A percentile compares a stretch with the other conserved stretches of the same genome.
Evolutionary conservation across 2,888 invertebrate genomes (phyloP).

Genomic region (Euplexia lucipara): DNA sequence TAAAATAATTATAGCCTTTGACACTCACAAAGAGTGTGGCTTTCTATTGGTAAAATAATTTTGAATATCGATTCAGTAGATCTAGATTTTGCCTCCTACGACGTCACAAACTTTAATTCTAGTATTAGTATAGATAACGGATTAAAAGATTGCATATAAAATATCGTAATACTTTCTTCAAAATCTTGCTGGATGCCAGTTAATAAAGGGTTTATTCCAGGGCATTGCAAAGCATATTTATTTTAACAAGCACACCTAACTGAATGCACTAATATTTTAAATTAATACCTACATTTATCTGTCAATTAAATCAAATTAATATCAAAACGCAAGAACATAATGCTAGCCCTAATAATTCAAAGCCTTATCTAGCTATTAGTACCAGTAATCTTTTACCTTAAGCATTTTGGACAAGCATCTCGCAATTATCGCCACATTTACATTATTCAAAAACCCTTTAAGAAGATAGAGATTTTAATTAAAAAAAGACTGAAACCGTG

Average conservation of each 20-base stretch:
- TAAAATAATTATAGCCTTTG: too few relatives aligned
- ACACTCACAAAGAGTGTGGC: too few relatives aligned
- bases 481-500: slow-evolving; percentile 32
- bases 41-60: too few relatives aligned
- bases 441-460: slow-evolving; percentile 40
- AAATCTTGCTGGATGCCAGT: too few relatives aligned
- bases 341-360: neutral
- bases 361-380: neutral
- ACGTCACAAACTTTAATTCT: too few relatives aligned
- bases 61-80: too few relatives aligned
- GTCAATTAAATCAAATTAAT: neutral
- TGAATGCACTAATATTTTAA: neutral
- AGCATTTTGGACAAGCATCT: slow-evolving; percentile 9
- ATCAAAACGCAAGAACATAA: neutral
- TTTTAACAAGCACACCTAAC: neutral
- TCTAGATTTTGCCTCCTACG: too few relatives aligned
- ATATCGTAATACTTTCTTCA: too few relatives aligned
- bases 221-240: neutral
- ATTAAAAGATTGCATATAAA: too few relatives aligned
- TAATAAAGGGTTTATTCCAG: neutral
- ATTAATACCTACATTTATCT: neutral
- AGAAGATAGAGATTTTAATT: slow-evolving; percentile 49
- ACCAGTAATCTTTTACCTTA: slow-evolving; percentile 4
- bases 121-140: too few relatives aligned
- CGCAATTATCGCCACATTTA: slow-evolving; percentile 11